These are phyloP conservation scores for Blennius ocellaris DNA, from an alignment of 2,113 vertebrate genomes.

Conservation along the genomic window DNA sequence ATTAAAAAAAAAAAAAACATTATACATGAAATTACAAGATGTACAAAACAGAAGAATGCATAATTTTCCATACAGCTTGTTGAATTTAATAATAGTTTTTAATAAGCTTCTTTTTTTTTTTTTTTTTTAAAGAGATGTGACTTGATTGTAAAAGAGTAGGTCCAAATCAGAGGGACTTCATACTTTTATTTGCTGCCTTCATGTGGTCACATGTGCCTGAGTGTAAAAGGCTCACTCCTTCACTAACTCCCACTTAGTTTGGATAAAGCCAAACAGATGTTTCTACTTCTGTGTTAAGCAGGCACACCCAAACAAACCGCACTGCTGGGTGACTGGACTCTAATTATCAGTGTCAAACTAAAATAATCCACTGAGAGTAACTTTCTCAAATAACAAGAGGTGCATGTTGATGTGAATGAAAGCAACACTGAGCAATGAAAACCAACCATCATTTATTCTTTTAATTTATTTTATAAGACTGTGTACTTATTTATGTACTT, in stretches of 20 bases:
- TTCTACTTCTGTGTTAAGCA: constrained; percentile 68
- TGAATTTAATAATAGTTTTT: not conserved
- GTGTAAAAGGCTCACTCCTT: constrained; percentile 58
- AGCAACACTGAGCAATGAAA: constrained; percentile 15
- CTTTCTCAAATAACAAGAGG: constrained; percentile 57
- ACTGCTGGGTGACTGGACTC: constrained; percentile 72
- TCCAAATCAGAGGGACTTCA: constrained; percentile 44
- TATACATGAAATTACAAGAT: not conserved
- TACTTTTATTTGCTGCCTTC: constrained; percentile 64
- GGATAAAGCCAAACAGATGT: constrained; percentile 80
- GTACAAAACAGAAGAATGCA: not conserved
- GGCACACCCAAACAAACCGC: constrained; percentile 81
- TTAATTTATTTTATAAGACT: not conserved
- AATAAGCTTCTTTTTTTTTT: not conserved
- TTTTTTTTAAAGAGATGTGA: constrained; percentile 3
- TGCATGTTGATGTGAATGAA: constrained; percentile 35
- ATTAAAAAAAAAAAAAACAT: too few species aligned
- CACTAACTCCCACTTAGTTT: constrained; percentile 51
- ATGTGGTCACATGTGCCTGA: constrained; percentile 75
- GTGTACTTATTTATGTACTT: not conserved
- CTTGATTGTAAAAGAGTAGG: constrained; percentile 30
- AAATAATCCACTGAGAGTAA: constrained; percentile 67
- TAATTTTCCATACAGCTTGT: not conserved
- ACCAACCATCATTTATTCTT: not conserved
- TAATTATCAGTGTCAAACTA: constrained; percentile 73